Conservation (phyloP, 2,113 vertebrate genomes). For the Oenanthe melanoleuca region DNA sequence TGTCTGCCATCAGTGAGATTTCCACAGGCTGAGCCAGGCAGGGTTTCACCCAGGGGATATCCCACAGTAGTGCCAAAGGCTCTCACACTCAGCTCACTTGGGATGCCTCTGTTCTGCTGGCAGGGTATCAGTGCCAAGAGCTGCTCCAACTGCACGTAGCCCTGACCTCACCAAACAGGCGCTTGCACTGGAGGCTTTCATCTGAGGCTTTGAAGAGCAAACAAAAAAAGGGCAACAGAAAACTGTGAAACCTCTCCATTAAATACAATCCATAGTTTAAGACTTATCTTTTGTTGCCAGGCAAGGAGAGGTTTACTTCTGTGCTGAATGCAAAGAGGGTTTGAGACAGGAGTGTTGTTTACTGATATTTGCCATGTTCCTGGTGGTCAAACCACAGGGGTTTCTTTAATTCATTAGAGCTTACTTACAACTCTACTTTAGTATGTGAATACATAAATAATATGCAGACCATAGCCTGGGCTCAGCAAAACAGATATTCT, state of each 20-base stretch:
- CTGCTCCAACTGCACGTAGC: rapidly evolving
- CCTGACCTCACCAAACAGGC: background rate
- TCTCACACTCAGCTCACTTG: rapidly evolving
- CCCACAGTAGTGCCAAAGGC: background rate
- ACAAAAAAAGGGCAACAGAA: background rate
- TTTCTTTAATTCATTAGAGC: conserved; percentile 1
- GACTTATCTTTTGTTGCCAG: background rate
- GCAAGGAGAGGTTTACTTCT: background rate
- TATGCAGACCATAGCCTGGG: background rate
- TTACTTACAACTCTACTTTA: background rate
- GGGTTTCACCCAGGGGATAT: background rate
- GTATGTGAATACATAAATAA: background rate
- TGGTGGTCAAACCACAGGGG: background rate
- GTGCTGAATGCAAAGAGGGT: background rate
- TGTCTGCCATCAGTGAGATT: background rate
- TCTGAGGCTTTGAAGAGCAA: background rate
- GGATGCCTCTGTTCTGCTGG: background rate
- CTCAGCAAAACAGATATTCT: background rate
- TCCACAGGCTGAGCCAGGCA: background rate
- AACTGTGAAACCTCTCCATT: background rate
- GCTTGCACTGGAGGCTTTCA: background rate
- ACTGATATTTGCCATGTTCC: background rate
- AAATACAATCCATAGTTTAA: background rate
- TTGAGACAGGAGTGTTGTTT: background rate
- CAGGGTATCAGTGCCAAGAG: background rate